A percentile compares a stretch with the other conserved stretches of the same genome.
phyloP scores from a whole-genome alignment of 2,888 invertebrate species.

The Ophraella communa region DNA sequence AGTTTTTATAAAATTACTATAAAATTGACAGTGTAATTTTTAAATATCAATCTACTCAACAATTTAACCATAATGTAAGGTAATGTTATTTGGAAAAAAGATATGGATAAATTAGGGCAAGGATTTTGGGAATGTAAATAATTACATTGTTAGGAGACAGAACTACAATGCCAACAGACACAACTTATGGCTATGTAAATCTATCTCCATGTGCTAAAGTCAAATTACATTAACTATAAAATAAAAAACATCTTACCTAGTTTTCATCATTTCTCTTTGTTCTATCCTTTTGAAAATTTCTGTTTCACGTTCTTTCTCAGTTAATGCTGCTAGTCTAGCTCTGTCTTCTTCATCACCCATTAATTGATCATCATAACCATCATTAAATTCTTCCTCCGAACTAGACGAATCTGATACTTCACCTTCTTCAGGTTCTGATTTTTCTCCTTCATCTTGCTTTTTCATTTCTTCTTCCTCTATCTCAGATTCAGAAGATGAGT shows the following conservation, averaged over 20 bases:
- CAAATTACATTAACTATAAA: not conserved
- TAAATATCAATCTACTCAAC: no score
- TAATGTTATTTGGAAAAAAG: not conserved
- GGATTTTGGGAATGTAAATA: not conserved
- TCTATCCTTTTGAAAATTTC: slow-evolving; percentile 97
- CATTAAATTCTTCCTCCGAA: slow-evolving; percentile 88
- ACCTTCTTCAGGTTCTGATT: slow-evolving; percentile 85
- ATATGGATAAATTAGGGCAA: slow-evolving; percentile 8
- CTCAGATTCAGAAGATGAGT: slow-evolving; percentile 54
- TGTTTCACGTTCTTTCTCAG: slow-evolving; percentile 96
- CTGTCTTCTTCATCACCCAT: slow-evolving; percentile 98
- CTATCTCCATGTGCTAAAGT: not conserved
- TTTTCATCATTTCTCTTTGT: slow-evolving; percentile 90
- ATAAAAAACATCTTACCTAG: slow-evolving; percentile 64
- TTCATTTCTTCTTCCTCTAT: slow-evolving; percentile 59
- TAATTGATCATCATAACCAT: slow-evolving; percentile 95
- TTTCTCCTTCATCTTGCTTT: slow-evolving; percentile 54
- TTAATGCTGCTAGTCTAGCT: slow-evolving; percentile 86
- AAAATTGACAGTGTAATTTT: no score
- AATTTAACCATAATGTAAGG: not conserved
- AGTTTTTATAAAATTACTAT: no score
- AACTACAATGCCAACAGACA: no score
- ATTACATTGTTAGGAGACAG: not conserved
- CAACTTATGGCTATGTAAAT: no score
- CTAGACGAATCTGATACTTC: slow-evolving; percentile 78